Base-by-base conservation (phyloP, 2,113 vertebrate genomes). In the Rutilus rutilus region DNA sequence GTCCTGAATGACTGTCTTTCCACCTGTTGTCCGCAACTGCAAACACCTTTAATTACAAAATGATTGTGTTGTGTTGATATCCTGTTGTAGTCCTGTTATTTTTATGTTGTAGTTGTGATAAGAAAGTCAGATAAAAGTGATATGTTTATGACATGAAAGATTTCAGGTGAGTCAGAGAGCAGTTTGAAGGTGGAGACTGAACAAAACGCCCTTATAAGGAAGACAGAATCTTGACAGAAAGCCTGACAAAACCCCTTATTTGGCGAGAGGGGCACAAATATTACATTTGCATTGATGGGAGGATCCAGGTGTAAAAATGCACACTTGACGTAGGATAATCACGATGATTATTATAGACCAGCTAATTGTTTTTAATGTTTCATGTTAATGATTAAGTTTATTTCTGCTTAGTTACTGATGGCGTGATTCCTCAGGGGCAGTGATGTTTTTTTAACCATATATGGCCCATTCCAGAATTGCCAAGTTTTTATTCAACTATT, bases 151-250 rank as follows among this genome's bases (percentile, higher is more conserved):
- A 64, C 71, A 33, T 39, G 36, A 39, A 30, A 65, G 10, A 0
- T 27, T 33, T 57, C 87, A 93, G 91, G 90, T 92, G 79, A 87
- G 69, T 65, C 27, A 52, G 30, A 52, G 30, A 89, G 59, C 75
- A 85, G 74, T 76, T 52, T 47, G 69, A 50, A 30, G 65, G 59
- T 39, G 60, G 88, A 85, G 84, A 87, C 19, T 50, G 76, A 64
- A 86, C 47, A 11, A 50, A 42, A 86, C 83, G 8, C 14, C 94
- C 93, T 90, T 93, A 92, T 94, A 93, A 86, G 93, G 93, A 89
- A 81, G 83, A 67, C 78, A 78, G 83, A 54, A 71, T 69, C 36
- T 57, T 21, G 2, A 21, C 54, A 23, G 54, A 57, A 57, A 57
- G 54, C 19, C 19, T 54, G 21, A 74, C 42, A 82, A 39, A 83